Evolutionary conservation across 2,888 invertebrate genomes (phyloP).

Genomic region (Steinernema carpocapsae): DNA sequence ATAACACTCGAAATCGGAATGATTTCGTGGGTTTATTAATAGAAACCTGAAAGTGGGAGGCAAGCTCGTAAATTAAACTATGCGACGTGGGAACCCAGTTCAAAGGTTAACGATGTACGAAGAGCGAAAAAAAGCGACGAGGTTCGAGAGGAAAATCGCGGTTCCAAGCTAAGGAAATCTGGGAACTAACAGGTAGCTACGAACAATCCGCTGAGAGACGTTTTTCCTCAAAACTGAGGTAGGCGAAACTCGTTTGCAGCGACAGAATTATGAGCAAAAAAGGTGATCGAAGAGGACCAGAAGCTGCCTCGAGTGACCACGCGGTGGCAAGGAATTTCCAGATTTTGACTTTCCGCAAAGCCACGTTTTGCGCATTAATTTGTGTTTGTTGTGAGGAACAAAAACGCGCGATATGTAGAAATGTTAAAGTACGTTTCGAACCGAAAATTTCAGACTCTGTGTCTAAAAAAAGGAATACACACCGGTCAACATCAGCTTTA

Average conservation of each 20-base stretch:
- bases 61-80: background rate
- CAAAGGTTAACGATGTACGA: conserved; percentile 26
- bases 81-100: conserved; percentile 6
- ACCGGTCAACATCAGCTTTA: too few relatives aligned
- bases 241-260: background rate
- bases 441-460: too few relatives aligned
- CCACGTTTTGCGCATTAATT: too few relatives aligned
- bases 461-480: too few relatives aligned
- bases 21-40: too few relatives aligned
- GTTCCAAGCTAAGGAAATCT: background rate
- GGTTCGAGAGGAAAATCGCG: background rate
- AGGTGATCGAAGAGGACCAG: background rate
- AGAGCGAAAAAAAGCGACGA: background rate
- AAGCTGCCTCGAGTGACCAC: background rate
- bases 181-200: background rate
- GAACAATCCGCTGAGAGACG: background rate
- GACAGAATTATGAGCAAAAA: background rate
- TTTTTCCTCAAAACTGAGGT: conserved; percentile 4
- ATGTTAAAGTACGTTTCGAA: too few relatives aligned
- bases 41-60: too few relatives aligned
- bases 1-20: too few relatives aligned
- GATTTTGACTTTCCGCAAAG: too few relatives aligned
- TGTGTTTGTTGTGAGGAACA: too few relatives aligned
- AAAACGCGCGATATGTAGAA: too few relatives aligned
- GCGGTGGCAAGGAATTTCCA: too few relatives aligned